A percentile compares a stretch with the other conserved stretches of the same genome.
Evolutionary conservation across 1,140 invertebrate genomes (phyloP).

Genomic region (Lutraria rhynchaena): DNA sequence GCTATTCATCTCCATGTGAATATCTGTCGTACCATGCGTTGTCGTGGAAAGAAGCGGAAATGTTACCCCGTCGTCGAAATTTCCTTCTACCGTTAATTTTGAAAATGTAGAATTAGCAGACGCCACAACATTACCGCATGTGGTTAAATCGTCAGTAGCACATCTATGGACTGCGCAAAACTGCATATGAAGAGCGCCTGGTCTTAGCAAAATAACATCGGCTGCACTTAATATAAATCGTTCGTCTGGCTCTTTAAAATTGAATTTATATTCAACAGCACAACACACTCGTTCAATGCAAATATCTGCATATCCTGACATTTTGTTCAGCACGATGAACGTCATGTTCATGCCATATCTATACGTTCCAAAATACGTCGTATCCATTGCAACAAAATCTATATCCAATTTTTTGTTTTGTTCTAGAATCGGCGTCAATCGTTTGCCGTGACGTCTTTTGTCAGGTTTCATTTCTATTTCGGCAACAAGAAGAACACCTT

Average conservation of each 20-base stretch:
- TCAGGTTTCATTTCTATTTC: constrained; percentile 15
- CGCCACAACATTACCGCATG: constrained; percentile 7
- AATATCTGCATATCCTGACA: not conserved
- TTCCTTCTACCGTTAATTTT: constrained; percentile 39
- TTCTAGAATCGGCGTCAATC: not conserved
- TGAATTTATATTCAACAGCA: constrained; percentile 28
- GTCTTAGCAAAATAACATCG: constrained; percentile 15
- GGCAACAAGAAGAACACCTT: constrained; percentile 32
- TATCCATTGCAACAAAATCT: too few species aligned
- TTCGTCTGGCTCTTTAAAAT: not conserved
- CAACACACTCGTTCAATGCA: constrained; percentile 43
- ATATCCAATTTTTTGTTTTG: not conserved
- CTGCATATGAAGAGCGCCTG: constrained; percentile 49
- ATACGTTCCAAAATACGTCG: constrained; percentile 3
- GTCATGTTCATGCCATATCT: constrained; percentile 33
- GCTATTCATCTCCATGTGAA: constrained; percentile 38
- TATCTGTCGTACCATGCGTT: not conserved
- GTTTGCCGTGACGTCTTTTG: not conserved
- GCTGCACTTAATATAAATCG: constrained; percentile 12
- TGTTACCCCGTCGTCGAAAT: constrained; percentile 11
- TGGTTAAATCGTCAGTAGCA: not conserved
- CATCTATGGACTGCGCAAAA: constrained; percentile 41
- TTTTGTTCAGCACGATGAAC: not conserved
- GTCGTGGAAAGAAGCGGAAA: constrained; percentile 40
- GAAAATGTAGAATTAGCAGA: constrained; percentile 35